phyloP scores from a whole-genome alignment of 2,113 vertebrate genomes.

The Ovibos moschatus region DNA sequence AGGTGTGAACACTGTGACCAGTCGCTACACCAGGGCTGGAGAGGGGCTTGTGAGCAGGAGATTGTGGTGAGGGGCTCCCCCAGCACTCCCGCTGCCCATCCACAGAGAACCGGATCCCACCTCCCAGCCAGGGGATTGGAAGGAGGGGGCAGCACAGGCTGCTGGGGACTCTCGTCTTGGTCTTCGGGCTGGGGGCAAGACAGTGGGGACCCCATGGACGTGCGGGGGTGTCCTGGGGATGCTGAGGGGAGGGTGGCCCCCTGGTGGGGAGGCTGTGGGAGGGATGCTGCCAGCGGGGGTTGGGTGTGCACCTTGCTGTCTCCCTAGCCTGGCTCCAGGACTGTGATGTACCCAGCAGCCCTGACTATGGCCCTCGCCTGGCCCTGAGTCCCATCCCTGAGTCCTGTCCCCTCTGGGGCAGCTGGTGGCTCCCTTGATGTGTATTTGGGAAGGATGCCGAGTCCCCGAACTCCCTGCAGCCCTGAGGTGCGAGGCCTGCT shows the following conservation, averaged over 20 bases:
- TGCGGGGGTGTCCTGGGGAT: background rate
- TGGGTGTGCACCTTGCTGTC: accelerated
- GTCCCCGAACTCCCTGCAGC: accelerated
- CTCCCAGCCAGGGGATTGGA: background rate
- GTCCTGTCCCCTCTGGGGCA: background rate
- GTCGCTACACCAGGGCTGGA: no score
- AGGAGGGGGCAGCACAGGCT: background rate
- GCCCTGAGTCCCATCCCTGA: background rate
- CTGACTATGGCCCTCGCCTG: accelerated
- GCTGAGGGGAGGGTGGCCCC: background rate
- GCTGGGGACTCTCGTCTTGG: accelerated
- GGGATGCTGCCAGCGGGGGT: accelerated
- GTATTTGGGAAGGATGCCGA: background rate
- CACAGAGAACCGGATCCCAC: accelerated
- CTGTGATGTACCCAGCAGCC: background rate
- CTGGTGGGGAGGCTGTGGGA: background rate
- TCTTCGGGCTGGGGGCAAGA: background rate
- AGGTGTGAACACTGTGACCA: accelerated
- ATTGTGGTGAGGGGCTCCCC: accelerated
- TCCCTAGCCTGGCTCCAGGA: background rate
- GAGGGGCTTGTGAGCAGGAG: background rate
- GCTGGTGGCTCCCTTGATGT: background rate
- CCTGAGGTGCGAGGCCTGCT: background rate
- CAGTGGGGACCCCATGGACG: accelerated
- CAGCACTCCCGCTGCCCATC: accelerated